These are phyloP conservation scores for Periphyllus acericola DNA, from an alignment of 2,888 invertebrate species.

Conservation along the genomic window DNA sequence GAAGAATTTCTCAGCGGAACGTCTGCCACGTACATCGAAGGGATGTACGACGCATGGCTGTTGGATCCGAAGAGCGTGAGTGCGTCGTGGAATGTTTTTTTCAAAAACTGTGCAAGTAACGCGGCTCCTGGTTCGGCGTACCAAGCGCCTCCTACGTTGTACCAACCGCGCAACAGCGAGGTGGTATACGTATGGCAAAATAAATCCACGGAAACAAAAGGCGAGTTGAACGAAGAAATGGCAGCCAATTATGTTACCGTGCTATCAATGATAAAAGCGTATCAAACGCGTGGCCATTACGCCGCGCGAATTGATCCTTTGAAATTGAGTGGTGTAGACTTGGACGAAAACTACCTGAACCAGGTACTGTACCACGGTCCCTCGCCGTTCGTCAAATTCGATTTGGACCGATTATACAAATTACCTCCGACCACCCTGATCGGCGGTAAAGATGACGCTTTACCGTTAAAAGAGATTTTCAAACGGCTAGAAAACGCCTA, in stretches of 20 bases:
- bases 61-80: background rate
- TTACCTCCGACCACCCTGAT: conserved; percentile 97
- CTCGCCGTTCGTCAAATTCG: conserved; percentile 73
- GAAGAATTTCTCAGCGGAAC: conserved; percentile 3
- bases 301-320: background rate
- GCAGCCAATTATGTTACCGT: conserved; percentile 98
- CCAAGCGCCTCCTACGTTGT: background rate
- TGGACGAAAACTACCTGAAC: background rate
- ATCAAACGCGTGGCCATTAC: conserved; percentile 72
- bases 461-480: conserved; percentile 93
- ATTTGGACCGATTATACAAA: conserved; percentile 96
- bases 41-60: background rate
- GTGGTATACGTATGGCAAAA: background rate
- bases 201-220: background rate
- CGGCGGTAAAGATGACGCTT: conserved; percentile 81
- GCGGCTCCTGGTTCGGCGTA: background rate
- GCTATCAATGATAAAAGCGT: conserved; percentile 97
- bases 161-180: background rate
- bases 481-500: conserved; percentile 91
- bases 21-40: background rate
- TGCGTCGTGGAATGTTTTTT: conserved; percentile 89
- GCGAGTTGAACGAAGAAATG: conserved; percentile 74
- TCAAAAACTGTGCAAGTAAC: conserved; percentile 85
- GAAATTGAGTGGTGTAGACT: too few species aligned
- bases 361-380: conserved; percentile 52